Evolutionary conservation across 2,797 vertebrate genomes (phyloP).

Genomic region (Gallinago nigripennis): DNA sequence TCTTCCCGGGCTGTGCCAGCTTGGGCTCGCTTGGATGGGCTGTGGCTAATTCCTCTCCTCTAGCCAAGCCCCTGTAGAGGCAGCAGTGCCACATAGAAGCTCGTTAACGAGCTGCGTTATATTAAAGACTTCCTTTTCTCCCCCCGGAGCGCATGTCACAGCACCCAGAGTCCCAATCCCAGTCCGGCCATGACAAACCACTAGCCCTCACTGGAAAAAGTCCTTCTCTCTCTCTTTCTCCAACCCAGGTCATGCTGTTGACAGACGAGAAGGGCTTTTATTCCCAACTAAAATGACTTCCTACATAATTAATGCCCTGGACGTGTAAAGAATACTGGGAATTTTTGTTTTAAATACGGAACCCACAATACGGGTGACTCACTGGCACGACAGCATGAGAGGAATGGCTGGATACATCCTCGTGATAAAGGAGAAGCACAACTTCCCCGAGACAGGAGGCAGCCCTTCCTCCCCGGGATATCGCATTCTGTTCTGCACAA

Average conservation of each 20-base stretch:
- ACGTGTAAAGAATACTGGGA: not conserved
- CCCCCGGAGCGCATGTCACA: not conserved
- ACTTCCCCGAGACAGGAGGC: not conserved
- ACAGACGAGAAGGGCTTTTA: not conserved
- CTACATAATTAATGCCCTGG: not conserved
- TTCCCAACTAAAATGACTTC: not conserved
- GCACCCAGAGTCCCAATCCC: not conserved
- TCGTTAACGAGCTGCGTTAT: not conserved
- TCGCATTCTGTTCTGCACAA: not conserved
- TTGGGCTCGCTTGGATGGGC: not conserved
- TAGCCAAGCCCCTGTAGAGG: not conserved
- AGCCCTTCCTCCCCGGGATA: not conserved
- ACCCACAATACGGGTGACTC: not conserved
- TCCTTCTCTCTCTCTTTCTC: not conserved
- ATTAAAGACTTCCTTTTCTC: not conserved
- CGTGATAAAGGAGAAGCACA: not conserved
- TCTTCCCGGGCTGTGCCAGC: not conserved
- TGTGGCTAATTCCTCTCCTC: not conserved
- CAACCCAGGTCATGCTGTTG: not conserved
- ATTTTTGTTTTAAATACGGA: not conserved
- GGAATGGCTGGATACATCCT: not conserved
- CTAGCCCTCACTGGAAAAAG: not conserved
- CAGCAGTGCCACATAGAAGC: not conserved
- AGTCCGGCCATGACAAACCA: slow-evolving; percentile 15
- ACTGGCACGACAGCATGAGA: not conserved